A percentile compares a stretch with the other conserved stretches of the same genome.
Conservation (phyloP, 2,888 invertebrate species). For the Encarsia formosa region DNA sequence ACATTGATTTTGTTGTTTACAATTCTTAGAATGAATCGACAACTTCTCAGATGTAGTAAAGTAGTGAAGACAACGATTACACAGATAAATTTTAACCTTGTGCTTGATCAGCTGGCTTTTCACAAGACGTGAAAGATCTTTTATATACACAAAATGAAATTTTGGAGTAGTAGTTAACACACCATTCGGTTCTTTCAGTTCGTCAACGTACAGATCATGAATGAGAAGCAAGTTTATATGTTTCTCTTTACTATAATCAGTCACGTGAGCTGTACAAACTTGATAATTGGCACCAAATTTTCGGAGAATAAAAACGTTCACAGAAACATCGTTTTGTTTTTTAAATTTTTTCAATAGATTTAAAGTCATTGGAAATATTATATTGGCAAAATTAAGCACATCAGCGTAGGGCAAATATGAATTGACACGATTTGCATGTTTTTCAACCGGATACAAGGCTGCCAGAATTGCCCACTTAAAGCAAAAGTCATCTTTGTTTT, state of each 20-base stretch:
- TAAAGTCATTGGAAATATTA: neutral
- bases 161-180: too few relatives aligned
- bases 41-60: too few relatives aligned
- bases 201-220: neutral
- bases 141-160: too few relatives aligned
- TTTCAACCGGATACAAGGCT: neutral
- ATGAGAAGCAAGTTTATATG: neutral
- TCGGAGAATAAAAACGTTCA: neutral
- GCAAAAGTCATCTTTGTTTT: constrained; percentile 31
- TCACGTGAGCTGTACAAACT: neutral
- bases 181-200: too few relatives aligned
- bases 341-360: neutral
- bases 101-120: too few relatives aligned
- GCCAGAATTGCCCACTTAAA: constrained; percentile 31
- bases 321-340: neutral
- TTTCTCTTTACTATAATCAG: neutral
- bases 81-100: too few relatives aligned
- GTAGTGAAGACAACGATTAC: too few relatives aligned
- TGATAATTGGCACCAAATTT: neutral
- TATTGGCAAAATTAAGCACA: neutral
- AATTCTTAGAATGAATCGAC: too few relatives aligned
- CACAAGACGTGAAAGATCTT: too few relatives aligned
- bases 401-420: neutral
- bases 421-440: neutral
- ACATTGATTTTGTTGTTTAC: too few relatives aligned